Evolutionary conservation across 2,113 vertebrate species (phyloP).

Genomic region (Porphyrio hochstetteri): DNA sequence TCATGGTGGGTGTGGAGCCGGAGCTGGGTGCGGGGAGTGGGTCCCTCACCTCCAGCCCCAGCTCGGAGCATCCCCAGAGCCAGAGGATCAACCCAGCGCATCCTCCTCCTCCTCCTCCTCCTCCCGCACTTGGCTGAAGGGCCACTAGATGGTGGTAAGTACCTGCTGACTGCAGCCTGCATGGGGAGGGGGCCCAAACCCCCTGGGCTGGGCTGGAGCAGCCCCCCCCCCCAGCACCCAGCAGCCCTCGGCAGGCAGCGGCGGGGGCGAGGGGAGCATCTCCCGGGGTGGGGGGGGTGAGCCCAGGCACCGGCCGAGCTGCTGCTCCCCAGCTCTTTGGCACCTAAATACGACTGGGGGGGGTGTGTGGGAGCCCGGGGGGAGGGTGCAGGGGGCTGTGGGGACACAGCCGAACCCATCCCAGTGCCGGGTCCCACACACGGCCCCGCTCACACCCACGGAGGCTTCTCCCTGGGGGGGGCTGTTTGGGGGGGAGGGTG

Average conservation of each 20-base stretch:
- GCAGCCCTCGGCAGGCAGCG: background rate
- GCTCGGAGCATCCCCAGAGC: background rate
- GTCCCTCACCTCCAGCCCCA: background rate
- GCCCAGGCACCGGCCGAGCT: rapidly evolving
- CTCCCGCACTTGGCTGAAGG: background rate
- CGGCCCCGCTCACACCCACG: rapidly evolving
- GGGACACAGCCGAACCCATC: rapidly evolving
- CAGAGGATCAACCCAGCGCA: background rate
- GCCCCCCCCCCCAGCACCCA: background rate
- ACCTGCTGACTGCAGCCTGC: background rate
- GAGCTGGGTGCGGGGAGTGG: background rate
- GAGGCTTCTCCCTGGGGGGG: background rate
- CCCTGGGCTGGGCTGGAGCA: background rate
- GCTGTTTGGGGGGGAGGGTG: background rate
- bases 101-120: background rate
- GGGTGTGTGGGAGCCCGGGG: rapidly evolving
- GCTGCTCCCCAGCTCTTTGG: background rate
- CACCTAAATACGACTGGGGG: too few relatives aligned
- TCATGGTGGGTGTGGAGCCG: rapidly evolving
- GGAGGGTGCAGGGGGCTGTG: rapidly evolving
- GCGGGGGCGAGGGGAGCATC: background rate
- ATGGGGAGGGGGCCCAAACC: background rate
- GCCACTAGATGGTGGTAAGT: constrained; percentile 59
- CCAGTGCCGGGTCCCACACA: rapidly evolving
- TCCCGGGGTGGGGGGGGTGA: rapidly evolving